Evolutionary conservation across 2,113 vertebrate species (phyloP), one percentile per base, ranked within the genome.

Genomic region (Mixornis gularis): DNA sequence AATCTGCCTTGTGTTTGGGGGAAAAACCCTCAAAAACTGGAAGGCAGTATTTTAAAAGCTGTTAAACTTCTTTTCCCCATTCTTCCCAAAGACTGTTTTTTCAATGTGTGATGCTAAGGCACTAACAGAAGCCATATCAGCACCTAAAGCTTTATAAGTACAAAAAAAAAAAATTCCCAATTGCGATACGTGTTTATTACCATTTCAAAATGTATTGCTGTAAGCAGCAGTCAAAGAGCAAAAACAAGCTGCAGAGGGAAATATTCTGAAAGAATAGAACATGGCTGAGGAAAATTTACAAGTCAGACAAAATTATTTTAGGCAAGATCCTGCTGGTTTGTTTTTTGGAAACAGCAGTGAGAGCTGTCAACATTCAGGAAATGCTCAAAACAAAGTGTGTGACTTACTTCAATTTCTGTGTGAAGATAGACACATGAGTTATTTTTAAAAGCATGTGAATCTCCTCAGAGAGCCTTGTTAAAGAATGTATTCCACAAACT

Each of bases 391-490:
- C 46, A 68, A 92, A 92, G 62, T 76, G 43, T 93, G 80, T 85
- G 63, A 89, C 70, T 93, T 63, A 46, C 36, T 92, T 89, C 27
- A 81, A 3, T 82, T 89, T 84, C 56, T 93, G 43, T 89, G 87
- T 91, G 85, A 94, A 92, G 58, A 87, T 53, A 72, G 70, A 62
- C 58, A 49, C 38, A 29, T 49, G 43, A 84, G 62, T 87, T 95
- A 89, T 94, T 95, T 94, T 79, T 89, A 79, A 89, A 92, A 87
- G 41, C 78, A 79, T 62, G 78, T 94, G 81, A 81, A 76, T 87
- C 66, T 96, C 81, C 70, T 94, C 44, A 53, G 53, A 89, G 84
- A 38, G 58, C 74, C 70, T 82, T 76, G 24, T 79, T 83, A 62
- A 94, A 82, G 66, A 91, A 72, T 52, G 17, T 53, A 30, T 92